Base-by-base conservation (phyloP, 2,797 vertebrate species). In the Urosaurus nigricauda region DNA sequence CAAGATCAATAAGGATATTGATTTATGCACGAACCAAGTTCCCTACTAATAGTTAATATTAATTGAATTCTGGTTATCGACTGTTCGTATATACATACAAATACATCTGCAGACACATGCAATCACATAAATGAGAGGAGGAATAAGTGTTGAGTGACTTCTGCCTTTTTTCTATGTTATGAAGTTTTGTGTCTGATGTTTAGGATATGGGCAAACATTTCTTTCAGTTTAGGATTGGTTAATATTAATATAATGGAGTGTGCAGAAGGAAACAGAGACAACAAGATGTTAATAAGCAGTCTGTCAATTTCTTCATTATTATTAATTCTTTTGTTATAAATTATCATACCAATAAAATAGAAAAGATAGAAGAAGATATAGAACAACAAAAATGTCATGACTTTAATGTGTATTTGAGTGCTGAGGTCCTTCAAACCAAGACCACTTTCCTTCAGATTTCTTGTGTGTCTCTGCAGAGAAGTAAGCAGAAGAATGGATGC, bases 181-280 rank as follows among this genome's bases (percentile, higher is more conserved):
- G n/a, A n/a, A n/a, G n/a, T n/a, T n/a, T 21, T 19, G 35, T 53
- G 43, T 56, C 11, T n/a, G 60, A 63, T 21, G 19, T 63, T 63
- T 63, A 63, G 19, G 19, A 63, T 63, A 1, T 24, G 60, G 24
- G 60, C 60, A 63, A 1, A 24, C 32, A 63, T 63, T 14, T 53
- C 29, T 53, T 87, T 93, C 32, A 96, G 83, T 35, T 95, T 91
- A 63, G 92, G 91, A 35, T 94, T 95, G 26, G 83, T 83, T 35
- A 87, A 24, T 63, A 94, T 95, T 58, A 51, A 51, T 51, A 51
- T 51, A 51, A 51, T 51, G 6, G 47, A 51, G 47, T 51, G 47
- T 51, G 47, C 65, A 14, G 94, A 65, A 5, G 92, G 92, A n/a
- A 90, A 95, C 51, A 81, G 43, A 1, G 8, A 47, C 89, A 86